Evolutionary conservation across 1,140 invertebrate genomes (phyloP), one percentile per base, ranked within the genome.

Genomic region (Hormaphis cornu): DNA sequence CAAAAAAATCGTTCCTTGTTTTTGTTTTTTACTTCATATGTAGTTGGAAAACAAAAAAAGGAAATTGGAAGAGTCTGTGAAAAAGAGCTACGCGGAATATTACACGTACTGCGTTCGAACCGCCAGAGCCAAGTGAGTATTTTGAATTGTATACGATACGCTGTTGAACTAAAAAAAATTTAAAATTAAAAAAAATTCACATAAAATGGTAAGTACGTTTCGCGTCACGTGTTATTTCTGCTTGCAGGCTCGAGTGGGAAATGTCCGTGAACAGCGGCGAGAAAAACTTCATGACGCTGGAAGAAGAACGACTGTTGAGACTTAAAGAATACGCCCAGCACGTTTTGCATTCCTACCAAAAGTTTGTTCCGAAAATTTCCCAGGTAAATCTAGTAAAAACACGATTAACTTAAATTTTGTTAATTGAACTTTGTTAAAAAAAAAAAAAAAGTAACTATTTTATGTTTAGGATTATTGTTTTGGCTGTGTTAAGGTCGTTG

Each of bases 31-130:
- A n/a, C n/a, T n/a, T n/a, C n/a, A n/a, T n/a, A n/a, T n/a, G n/a
- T 74, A 96, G 83, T 78, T 95, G 74, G 91, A 94, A 78, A 85
- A 87, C 69, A 93, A 95, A 75, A 86, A 91, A 74, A 84, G 87
- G 72, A 95, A 96, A 79, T 87, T 89, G n/a, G 90, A 93, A 77
- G 90, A 95, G 75, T 84, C 87, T 2, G 87, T 95, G 3, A 87
- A 91, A 74, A 90, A 93, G 76, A 88, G 91, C 26, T 93, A 97
- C 77, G 88, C 91, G 22, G 92, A 96, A 74, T 97, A 96, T 79
- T 95, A 95, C 76, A 92, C 91, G 70, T 84, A 89, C 18, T 93
- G 91, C 76, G 86, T 95, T 42, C 84, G 91, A 73, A 88, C 92
- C 9, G 94, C 97, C 79, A 81, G 91, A 75, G 86, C 93, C 14